Percentiles rank a stretch among this genome's conserved stretches.
These are phyloP conservation scores for Zaprionus nigranus DNA, from an alignment of 1,140 invertebrate species.

Conservation along the genomic window DNA sequence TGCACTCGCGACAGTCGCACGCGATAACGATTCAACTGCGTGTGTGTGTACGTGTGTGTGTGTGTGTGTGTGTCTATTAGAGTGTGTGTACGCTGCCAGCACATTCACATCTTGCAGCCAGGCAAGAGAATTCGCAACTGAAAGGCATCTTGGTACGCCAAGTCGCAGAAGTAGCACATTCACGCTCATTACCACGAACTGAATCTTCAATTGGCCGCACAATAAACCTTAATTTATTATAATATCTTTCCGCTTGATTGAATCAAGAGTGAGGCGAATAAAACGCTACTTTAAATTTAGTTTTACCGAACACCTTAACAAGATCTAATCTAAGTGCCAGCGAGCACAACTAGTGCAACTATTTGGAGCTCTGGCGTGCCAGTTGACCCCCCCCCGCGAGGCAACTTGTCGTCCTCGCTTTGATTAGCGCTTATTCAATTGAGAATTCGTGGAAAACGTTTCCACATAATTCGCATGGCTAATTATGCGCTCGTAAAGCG, in stretches of 20 bases:
- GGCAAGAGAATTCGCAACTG: constrained; percentile 46
- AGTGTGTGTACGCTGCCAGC: constrained; percentile 1
- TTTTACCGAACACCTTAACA: constrained; percentile 67
- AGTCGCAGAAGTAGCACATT: constrained; percentile 23
- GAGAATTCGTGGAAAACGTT: constrained; percentile 17
- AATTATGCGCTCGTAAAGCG: constrained; percentile 18
- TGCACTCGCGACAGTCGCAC: constrained; percentile 16
- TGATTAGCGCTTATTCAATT: constrained; percentile 67
- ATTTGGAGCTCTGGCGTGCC: neutral
- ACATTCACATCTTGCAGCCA: constrained; percentile 14
- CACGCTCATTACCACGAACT: constrained; percentile 18
- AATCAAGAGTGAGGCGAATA: constrained; percentile 64
- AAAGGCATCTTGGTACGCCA: constrained; percentile 16
- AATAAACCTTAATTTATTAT: constrained; percentile 72
- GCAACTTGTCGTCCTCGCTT: constrained; percentile 16
- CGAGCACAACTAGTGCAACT: neutral
- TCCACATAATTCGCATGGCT: constrained; percentile 14
- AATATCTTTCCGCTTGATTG: constrained; percentile 55
- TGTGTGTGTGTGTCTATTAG: neutral
- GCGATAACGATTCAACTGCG: neutral
- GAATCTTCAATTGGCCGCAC: constrained; percentile 66
- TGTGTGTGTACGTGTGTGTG: no score
- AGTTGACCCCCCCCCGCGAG: neutral
- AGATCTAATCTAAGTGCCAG: constrained; percentile 41
- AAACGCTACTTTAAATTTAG: constrained; percentile 62